Percentiles rank a stretch among this genome's conserved stretches.
Evolutionary conservation across 2,888 invertebrate genomes (phyloP).

Genomic region (Lysandra bellargus): DNA sequence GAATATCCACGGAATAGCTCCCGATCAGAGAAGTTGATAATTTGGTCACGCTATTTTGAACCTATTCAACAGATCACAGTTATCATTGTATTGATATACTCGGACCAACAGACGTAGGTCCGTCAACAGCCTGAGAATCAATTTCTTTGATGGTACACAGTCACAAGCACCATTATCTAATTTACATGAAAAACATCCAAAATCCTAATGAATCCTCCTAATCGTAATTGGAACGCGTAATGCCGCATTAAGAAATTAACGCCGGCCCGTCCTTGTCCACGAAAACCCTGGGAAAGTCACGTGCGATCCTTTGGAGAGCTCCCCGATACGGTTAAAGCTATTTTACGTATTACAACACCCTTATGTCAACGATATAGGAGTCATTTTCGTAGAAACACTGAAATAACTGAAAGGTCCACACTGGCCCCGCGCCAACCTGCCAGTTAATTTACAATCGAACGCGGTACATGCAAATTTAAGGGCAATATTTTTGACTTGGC

Average conservation of each 20-base stretch:
- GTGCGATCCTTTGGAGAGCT: constrained; percentile 37
- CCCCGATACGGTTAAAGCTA: constrained; percentile 54
- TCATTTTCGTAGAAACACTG: neutral
- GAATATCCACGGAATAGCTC: neutral
- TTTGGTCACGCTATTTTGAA: too few relatives aligned
- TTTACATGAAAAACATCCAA: neutral
- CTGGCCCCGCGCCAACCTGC: constrained; percentile 64
- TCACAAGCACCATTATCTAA: neutral
- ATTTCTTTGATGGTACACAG: too few relatives aligned
- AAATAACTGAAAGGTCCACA: neutral
- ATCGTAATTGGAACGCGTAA: constrained; percentile 21
- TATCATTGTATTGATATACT: too few relatives aligned
- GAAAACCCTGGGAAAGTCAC: constrained; percentile 34
- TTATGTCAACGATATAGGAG: neutral
- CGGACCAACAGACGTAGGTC: too few relatives aligned
- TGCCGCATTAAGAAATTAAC: constrained; percentile 23
- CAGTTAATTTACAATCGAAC: constrained; percentile 65
- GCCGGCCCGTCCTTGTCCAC: neutral
- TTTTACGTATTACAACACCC: neutral
- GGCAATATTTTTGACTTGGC: constrained; percentile 39
- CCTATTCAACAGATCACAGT: too few relatives aligned
- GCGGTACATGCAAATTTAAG: constrained; percentile 63
- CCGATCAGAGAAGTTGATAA: neutral
- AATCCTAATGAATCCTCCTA: neutral
- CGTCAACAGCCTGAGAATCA: too few relatives aligned